Evolutionary conservation across 2,113 vertebrate genomes (phyloP).

Genomic region (Marmota monax): DNA sequence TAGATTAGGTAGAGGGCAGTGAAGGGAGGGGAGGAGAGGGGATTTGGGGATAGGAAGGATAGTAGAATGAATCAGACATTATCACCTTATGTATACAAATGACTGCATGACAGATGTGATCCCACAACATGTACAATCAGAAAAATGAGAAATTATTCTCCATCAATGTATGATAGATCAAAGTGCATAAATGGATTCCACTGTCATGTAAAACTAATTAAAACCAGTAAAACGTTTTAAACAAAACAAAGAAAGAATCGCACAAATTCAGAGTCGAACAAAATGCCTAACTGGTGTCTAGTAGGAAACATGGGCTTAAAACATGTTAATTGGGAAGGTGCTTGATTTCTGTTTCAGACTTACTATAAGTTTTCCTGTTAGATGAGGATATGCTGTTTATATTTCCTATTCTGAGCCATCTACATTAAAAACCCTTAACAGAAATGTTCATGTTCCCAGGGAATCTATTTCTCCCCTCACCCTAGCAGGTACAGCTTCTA

Average conservation of each 20-base stretch:
- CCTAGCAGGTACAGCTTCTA: not conserved
- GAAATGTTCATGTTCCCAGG: not conserved
- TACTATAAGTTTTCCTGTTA: not conserved
- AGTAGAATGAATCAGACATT: no score
- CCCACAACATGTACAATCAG: no score
- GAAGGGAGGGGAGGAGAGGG: no score
- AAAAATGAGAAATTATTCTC: no score
- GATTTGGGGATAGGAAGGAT: no score
- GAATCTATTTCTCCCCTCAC: not conserved
- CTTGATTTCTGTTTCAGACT: not conserved
- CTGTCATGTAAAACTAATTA: no score
- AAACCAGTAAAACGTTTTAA: no score
- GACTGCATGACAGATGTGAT: no score
- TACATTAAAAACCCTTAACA: not conserved
- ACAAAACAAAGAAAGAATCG: not conserved
- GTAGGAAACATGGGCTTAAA: not conserved
- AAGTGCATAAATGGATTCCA: no score
- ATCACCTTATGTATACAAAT: no score
- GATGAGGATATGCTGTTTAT: not conserved
- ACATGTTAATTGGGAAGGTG: not conserved
- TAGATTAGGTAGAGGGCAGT: no score
- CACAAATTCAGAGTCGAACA: not conserved
- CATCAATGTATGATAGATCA: no score
- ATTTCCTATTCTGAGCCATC: not conserved
- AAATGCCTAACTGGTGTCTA: not conserved